Evolutionary conservation across 2,888 invertebrate species (phyloP), one percentile per base, ranked within the genome.

Genomic region (Lamellibrachia satsuma): DNA sequence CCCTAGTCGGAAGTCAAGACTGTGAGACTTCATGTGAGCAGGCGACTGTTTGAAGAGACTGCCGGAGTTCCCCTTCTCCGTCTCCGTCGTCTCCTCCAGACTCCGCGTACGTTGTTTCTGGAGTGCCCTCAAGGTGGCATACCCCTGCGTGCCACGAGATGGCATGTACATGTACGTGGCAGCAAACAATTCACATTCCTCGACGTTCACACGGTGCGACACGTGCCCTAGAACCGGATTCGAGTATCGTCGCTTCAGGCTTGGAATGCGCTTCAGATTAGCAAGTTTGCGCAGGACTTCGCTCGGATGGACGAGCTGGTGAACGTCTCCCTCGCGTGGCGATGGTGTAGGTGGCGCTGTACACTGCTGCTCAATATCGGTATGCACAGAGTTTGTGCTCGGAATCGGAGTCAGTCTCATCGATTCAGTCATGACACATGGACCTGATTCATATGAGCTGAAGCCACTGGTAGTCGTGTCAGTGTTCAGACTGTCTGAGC

Each of bases 321-420:
- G 52, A 11, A 52, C 7, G 22, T 91, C 52, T 6, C 52, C 52
- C 52, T 39, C 52, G 91, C 52, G 55, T 2, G 52, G 39, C 15
- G 91, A 52, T 2, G 52, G 91, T 4, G 52, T 60, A 39, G 39
- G 27, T 11, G 39, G 51, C 15, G 75, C 9, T 39, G n/a, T 90
- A 51, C 22, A 8, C 39, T 51, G 55, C 60, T 91, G 90, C 27
- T 60, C 55, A 90, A 91, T 15, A 57, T 57, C 57, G 57, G 57
- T 57, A 15, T 75, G 75, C 11, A 90, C 75, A 95, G 97, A 93
- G 98, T 95, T 98, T 94, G 98, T 98, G 96, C 98, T 98, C 51
- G 98, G 98, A 95, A 98, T 98, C 1, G 98, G 98, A 96, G 98
- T 98, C 52, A 99, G 97, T 7, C 92, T 98, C 8, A 94, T 93